Evolutionary conservation across 92 coral and sea anemone genomes (phyloP), one percentile per base, ranked within the genome.

Genomic region (Pocillopora meandrina): DNA sequence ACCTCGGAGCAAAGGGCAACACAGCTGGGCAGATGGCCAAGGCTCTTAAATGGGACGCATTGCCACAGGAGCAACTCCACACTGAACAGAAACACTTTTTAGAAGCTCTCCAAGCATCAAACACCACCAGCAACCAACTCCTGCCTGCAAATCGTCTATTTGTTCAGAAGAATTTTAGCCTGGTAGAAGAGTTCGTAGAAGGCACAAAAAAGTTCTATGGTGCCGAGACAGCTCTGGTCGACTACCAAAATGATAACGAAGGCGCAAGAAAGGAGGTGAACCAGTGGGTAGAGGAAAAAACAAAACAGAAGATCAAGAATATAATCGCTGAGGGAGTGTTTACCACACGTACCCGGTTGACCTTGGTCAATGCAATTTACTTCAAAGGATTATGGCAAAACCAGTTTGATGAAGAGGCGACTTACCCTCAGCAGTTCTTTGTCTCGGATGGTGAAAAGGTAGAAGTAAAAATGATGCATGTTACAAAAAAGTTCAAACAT

Each of bases 311-410:
- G 89, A 95, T 95, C 52, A 87, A 86, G 72, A 89, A 91, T 76
- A 67, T 93, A 78, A 82, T 95, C 31, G 71, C 86, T 0, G 33
- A 34, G 36, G 95, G 95, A 23, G 92, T 79, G 19, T 87, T 95
- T 23, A 86, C 64, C 64, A 1, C 83, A 6, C 87, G 56, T 47
- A 95, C 98, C 9, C 78, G 91, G 42, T 76, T 91, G 55, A 89
- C 95, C 21, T 81, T 96, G 71, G 92, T 90, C 55, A 96, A 94
- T 86, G 98, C 98, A 15, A 87, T 96, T 21, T 94, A 96, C 87
- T 96, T 94, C 91, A 94, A 90, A 63, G 98, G 98, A 58, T 83
- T 91, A 14, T 96, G 98, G 98, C 75, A 87, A 76, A 84, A 87
- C 19, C 83, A 89, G 78, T 94, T 96, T 58, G 16, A 84, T 15